These are phyloP conservation scores for Progne subis DNA, from an alignment of 2,113 vertebrate species.

Conservation along the genomic window DNA sequence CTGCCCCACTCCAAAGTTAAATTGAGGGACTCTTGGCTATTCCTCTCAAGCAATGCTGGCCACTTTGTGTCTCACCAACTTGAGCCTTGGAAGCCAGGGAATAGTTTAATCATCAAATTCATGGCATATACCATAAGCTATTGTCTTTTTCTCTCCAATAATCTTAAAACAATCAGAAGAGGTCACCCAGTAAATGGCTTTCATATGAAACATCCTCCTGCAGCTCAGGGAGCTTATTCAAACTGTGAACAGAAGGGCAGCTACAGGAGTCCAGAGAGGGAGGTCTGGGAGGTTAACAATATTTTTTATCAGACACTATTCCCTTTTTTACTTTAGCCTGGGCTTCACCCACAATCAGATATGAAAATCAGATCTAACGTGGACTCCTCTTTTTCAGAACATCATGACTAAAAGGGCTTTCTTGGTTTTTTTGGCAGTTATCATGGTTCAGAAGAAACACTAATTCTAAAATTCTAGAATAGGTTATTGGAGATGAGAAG, in stretches of 20 bases:
- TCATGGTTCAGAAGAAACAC: background rate
- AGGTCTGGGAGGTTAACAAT: background rate
- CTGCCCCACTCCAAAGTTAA: background rate
- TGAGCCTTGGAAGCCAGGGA: background rate
- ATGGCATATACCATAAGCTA: background rate
- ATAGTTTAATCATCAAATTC: background rate
- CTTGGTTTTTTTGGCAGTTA: background rate
- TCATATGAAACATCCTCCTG: background rate
- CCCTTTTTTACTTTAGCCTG: background rate
- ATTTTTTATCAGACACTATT: background rate
- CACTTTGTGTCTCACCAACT: background rate
- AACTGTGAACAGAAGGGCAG: background rate
- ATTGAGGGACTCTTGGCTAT: background rate
- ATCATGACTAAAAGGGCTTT: background rate
- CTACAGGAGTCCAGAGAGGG: background rate
- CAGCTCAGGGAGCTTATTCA: background rate
- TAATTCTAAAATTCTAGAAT: background rate
- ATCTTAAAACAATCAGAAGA: background rate
- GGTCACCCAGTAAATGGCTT: background rate
- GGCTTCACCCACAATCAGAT: background rate
- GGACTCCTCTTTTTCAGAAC: background rate
- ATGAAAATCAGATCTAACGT: background rate
- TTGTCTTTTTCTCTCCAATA: background rate
- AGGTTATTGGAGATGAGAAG: background rate
- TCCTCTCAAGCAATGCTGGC: background rate